Evolutionary conservation across 2,797 vertebrate genomes (phyloP).

Genomic region (Megaceryle alcyon): DNA sequence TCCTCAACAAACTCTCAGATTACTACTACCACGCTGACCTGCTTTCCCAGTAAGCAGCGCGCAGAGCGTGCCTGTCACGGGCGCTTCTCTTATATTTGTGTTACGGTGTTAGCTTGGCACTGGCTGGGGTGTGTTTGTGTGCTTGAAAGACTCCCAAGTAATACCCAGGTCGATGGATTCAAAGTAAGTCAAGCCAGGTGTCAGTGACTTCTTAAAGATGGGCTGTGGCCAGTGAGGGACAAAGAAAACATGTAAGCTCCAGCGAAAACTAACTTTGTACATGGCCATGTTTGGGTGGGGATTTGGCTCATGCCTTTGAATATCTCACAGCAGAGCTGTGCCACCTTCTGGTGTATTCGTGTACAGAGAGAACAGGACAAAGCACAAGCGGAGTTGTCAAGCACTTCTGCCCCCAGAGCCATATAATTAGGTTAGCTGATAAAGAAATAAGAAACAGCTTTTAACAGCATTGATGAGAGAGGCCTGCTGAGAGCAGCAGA

Average conservation of each 20-base stretch:
- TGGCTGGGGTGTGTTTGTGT: neutral
- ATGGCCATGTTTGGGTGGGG: rapidly evolving
- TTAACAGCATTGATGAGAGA: neutral
- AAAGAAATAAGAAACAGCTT: neutral
- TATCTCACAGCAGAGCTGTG: neutral
- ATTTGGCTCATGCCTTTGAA: neutral
- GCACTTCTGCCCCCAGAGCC: neutral
- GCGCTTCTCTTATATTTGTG: rapidly evolving
- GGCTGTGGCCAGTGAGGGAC: neutral
- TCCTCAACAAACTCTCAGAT: constrained; percentile 95
- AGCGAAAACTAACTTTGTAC: neutral
- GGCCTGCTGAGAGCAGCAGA: neutral
- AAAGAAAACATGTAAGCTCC: neutral
- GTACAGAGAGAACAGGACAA: neutral
- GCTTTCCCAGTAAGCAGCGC: constrained; percentile 88
- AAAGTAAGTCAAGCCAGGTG: neutral
- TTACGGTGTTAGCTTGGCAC: neutral
- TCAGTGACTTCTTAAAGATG: neutral
- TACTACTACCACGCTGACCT: constrained; percentile 95
- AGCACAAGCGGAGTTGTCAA: neutral
- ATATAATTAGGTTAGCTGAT: neutral
- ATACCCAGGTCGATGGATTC: neutral
- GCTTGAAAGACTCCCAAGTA: neutral
- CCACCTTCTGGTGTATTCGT: neutral
- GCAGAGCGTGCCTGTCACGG: neutral